Evolutionary conservation across 2,797 vertebrate genomes (phyloP), one percentile per base, ranked within the genome.

Genomic region (Atherinosoma microstoma): DNA sequence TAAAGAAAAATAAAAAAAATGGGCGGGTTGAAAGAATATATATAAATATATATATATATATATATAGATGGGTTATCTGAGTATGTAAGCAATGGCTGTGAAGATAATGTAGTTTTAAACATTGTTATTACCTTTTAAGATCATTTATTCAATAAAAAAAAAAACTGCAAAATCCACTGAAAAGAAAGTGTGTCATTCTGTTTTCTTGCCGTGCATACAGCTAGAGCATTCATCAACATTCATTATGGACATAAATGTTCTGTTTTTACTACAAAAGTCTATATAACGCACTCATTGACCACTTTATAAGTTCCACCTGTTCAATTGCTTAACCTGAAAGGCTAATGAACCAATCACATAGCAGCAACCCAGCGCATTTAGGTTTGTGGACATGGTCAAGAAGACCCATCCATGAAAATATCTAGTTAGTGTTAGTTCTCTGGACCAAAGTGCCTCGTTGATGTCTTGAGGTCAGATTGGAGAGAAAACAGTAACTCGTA

Each of bases 41-140:
- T 92, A 92, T 92, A 84, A 87, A 94, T 94, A 85, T 75, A 88
- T 92, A 93, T 92, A 85, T 88, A 94, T 94, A 24, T 87, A 90
- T 90, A 75, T 70, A 84, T 89, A 92, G 89, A 95, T 94, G 95
- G 96, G 93, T 96, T 97, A 96, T 96, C 94, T 96, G 95, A 96
- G 94, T 97, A 95, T 97, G 96, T 97, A 97, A 96, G 96, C 95
- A 95, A 96, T 96, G 96, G 95, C 95, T 98, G 96, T 98, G 97
- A 96, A 96, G 95, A 97, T 96, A 96, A 96, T 97, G 97, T 98
- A 98, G 98, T 98, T 99, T 98, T 97, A 98, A 98, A 99, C 96
- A 98, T 97, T 98, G 97, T 98, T 97, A 97, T 96, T 97, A 97
- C 96, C 94, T 98, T 99, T 98, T 97, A 96, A 98, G 94, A 97